These are phyloP conservation scores for Prionchulus punctatus DNA, from an alignment of 2,888 invertebrate genomes.

Conservation along the genomic window DNA sequence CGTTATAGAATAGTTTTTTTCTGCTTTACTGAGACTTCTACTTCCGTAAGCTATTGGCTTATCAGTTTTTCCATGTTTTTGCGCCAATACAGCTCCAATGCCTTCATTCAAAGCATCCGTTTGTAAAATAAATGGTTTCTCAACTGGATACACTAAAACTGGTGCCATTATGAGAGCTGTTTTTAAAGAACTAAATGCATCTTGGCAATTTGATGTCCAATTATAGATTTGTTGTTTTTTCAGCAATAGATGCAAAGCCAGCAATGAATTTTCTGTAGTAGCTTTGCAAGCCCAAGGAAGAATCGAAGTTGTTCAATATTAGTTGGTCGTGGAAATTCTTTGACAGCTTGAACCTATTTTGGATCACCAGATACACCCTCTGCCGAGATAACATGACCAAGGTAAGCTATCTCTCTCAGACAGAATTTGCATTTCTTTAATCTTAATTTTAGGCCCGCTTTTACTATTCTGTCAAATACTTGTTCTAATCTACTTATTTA, in stretches of 20 bases:
- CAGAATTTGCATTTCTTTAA: too few species aligned
- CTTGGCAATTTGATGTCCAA: too few species aligned
- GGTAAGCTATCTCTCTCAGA: too few species aligned
- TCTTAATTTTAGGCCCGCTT: slow-evolving; percentile 17
- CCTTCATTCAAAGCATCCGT: too few species aligned
- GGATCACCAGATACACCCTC: neutral
- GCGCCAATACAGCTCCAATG: neutral
- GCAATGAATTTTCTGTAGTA: neutral
- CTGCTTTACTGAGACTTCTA: neutral
- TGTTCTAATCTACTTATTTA: slow-evolving; percentile 9
- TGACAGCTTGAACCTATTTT: neutral
- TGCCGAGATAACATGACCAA: slow-evolving; percentile 11
- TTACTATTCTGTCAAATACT: slow-evolving; percentile 14
- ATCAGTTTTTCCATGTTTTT: too few species aligned
- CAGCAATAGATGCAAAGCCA: neutral
- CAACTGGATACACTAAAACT: neutral
- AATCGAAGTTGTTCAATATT: neutral
- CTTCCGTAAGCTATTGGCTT: neutral
- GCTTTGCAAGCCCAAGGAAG: neutral
- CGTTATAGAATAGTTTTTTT: too few species aligned
- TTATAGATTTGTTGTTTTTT: too few species aligned
- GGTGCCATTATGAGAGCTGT: too few species aligned
- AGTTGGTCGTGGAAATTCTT: neutral
- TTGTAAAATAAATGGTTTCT: neutral
- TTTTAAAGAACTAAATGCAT: too few species aligned